These are phyloP conservation scores for Ceratotherium simum DNA, from an alignment of 2,113 vertebrate species.

Conservation along the genomic window DNA sequence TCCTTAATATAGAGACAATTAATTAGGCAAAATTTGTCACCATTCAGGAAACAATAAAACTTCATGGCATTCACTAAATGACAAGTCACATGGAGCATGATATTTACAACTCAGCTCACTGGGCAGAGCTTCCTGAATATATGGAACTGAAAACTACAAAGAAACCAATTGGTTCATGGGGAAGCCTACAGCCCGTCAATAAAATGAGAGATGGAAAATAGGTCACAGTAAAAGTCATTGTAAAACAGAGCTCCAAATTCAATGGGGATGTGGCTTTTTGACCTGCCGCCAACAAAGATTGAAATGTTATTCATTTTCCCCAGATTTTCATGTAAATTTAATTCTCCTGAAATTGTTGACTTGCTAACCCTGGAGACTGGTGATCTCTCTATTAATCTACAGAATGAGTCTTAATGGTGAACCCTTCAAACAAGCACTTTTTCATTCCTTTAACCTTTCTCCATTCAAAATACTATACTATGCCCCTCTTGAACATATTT, in stretches of 20 bases:
- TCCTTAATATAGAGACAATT: neutral
- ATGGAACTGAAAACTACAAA: slow-evolving; percentile 11
- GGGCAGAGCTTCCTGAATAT: neutral
- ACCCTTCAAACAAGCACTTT: slow-evolving; percentile 64
- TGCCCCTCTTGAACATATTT: slow-evolving; percentile 54
- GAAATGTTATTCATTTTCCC: slow-evolving; percentile 71
- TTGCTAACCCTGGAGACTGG: slow-evolving; percentile 73
- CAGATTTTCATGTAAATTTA: slow-evolving; percentile 81
- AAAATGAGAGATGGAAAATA: slow-evolving; percentile 42
- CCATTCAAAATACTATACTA: slow-evolving; percentile 28
- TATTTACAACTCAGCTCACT: neutral
- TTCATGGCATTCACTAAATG: neutral
- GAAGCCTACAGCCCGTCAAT: slow-evolving; percentile 39
- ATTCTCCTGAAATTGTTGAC: slow-evolving; percentile 76
- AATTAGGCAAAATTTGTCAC: neutral
- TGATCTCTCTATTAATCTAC: slow-evolving; percentile 76
- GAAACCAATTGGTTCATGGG: neutral
- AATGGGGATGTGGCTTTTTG: slow-evolving; percentile 70
- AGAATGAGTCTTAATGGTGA: slow-evolving; percentile 74
- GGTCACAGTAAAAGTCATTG: slow-evolving; percentile 59
- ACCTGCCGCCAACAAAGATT: slow-evolving; percentile 63
- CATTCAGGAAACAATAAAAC: slow-evolving; percentile 40
- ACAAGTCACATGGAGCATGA: neutral
- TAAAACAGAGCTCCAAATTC: slow-evolving; percentile 66
- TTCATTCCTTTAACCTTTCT: slow-evolving; percentile 63